Evolutionary conservation across 2,888 invertebrate species (phyloP), one percentile per base, ranked within the genome.

Genomic region (Pardosa pseudoannulata): DNA sequence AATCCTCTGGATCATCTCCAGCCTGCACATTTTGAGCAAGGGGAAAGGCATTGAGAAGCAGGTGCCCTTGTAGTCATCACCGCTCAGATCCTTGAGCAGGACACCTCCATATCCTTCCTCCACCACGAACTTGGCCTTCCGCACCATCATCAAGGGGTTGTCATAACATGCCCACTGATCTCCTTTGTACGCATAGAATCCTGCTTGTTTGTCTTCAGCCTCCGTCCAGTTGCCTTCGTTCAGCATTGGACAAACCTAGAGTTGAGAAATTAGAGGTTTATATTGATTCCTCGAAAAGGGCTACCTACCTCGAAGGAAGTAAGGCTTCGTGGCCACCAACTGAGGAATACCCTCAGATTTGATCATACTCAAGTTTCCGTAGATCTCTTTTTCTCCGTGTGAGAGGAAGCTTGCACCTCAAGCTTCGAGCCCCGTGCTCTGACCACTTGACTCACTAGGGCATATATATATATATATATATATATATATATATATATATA

Each of bases 71-170:
- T 95, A 95, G 91, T 96, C 95, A 90, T 96, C 96, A 89, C 96
- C 92, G 91, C 96, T 96, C 28, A 96, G 91, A 0, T 96, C 95
- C 95, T 96, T 96, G 27, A 96, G 93, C 92, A 95, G 95, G 9
- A 94, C 95, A 7, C 96, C 96, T 1, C 95, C 94, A 29, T 95
- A 92, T 0, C 93, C 93, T 39, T 94, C 91, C 11, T 92, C 92
- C 85, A 94, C 93, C 0, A 94, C 92, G 88, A 94, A 93, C 71
- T 93, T 93, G 0, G 75, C 74, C 27, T 89, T 89, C 27, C 65
- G 76, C 5, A 82, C 79, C 46, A 89, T 64, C 75, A 85, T 88
- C 29, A 79, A 41, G 28, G 88, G 80, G 28, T 88, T 88, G 70
- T 89, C 89, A 64, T 89, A 89, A 28, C 88, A 71, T 23, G 87